Evolutionary conservation across 2,113 vertebrate genomes (phyloP).

Genomic region (Etheostoma spectabile): DNA sequence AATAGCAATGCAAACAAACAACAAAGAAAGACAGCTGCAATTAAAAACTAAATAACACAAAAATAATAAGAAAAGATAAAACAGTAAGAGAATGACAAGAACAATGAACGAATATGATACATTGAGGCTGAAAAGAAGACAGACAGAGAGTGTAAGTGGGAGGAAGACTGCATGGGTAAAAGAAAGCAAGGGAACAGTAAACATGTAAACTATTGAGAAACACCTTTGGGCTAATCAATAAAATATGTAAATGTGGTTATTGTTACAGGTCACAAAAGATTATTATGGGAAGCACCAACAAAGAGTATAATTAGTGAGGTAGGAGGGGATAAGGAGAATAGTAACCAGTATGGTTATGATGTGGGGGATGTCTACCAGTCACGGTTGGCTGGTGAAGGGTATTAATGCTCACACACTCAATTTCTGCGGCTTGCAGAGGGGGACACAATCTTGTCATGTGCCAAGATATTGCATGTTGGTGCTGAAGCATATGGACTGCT

Average conservation of each 20-base stretch:
- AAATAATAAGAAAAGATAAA: slow-evolving; percentile 43
- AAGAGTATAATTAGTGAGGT: neutral
- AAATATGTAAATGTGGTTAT: slow-evolving; percentile 24
- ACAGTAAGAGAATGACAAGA: slow-evolving; percentile 33
- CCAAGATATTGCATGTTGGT: slow-evolving; percentile 62
- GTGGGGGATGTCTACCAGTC: slow-evolving; percentile 43
- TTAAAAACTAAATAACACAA: slow-evolving; percentile 45
- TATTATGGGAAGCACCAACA: neutral
- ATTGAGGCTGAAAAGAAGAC: slow-evolving; percentile 20
- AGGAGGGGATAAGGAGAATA: neutral
- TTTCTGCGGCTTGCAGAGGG: slow-evolving; percentile 42
- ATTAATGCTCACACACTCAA: slow-evolving; percentile 38
- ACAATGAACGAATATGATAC: slow-evolving; percentile 31
- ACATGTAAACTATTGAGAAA: slow-evolving; percentile 14
- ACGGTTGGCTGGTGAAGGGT: slow-evolving; percentile 51
- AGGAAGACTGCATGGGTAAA: neutral
- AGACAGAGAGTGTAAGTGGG: slow-evolving; percentile 8
- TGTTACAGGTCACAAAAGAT: neutral
- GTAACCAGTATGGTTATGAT: slow-evolving; percentile 42
- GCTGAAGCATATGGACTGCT: slow-evolving; percentile 59
- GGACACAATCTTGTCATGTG: slow-evolving; percentile 67
- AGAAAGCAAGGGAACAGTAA: neutral
- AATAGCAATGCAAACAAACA: slow-evolving; percentile 26
- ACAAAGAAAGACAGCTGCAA: slow-evolving; percentile 16
- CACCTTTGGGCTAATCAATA: slow-evolving; percentile 3